Evolutionary conservation across 2,113 vertebrate species (phyloP).

Genomic region (Opisthocomus hoazin): DNA sequence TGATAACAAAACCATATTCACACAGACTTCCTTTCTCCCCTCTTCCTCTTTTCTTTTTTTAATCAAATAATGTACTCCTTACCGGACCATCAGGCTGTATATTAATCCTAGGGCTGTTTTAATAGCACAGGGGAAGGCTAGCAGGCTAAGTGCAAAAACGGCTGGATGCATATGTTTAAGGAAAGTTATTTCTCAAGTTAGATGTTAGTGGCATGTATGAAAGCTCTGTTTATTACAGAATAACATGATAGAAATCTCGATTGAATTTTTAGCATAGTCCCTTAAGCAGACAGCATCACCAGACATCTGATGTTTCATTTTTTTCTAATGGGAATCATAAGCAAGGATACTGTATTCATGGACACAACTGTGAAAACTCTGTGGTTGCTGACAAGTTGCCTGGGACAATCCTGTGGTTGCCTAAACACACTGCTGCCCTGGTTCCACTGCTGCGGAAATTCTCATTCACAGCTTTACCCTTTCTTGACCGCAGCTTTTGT

Average conservation of each 20-base stretch:
- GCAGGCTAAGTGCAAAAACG: not conserved
- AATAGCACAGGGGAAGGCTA: not conserved
- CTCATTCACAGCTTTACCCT: not conserved
- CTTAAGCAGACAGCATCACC: not conserved
- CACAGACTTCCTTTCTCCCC: fast-evolving
- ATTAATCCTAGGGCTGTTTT: not conserved
- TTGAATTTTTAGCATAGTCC: not conserved
- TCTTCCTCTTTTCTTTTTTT: not conserved
- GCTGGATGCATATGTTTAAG: not conserved
- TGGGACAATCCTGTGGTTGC: slow-evolving; percentile 26
- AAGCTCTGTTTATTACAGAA: not conserved
- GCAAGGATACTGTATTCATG: not conserved
- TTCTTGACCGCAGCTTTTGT: not conserved
- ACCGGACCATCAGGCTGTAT: not conserved
- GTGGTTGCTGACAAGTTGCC: slow-evolving; percentile 14
- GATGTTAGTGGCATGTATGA: not conserved
- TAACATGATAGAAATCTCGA: not conserved
- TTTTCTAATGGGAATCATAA: not conserved
- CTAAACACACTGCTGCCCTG: not conserved
- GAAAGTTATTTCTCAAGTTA: not conserved
- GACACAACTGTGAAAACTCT: not conserved
- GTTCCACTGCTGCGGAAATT: not conserved
- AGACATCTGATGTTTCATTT: not conserved
- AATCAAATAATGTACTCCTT: not conserved
- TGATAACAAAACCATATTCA: not conserved